Evolutionary conservation across 2,888 invertebrate genomes (phyloP).

Genomic region (Drosophila birchii): DNA sequence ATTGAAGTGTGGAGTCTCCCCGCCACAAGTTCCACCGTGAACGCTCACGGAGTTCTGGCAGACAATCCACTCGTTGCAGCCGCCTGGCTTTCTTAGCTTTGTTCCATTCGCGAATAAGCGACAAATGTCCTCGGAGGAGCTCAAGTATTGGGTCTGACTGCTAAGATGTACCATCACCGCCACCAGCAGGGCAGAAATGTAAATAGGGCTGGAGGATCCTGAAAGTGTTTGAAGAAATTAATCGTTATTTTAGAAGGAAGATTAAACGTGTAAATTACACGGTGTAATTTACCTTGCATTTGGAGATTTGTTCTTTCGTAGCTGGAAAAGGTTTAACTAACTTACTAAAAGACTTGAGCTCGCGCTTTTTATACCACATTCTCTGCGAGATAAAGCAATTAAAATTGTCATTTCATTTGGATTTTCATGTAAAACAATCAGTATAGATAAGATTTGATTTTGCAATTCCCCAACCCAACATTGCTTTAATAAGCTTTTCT

Average conservation of each 20-base stretch:
- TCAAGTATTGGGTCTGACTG: not conserved
- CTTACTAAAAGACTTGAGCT: not conserved
- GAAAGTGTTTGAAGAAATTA: not conserved
- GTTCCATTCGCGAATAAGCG: not conserved
- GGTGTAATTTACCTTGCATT: not conserved
- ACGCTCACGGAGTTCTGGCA: not conserved
- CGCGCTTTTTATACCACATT: not conserved
- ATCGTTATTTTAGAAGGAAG: not conserved
- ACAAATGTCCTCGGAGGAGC: not conserved
- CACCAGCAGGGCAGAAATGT: not conserved
- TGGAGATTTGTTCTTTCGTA: not conserved
- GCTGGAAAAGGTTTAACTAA: not conserved
- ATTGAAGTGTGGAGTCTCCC: not conserved
- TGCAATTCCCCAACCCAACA: not conserved
- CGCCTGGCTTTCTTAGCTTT: conserved; percentile 4
- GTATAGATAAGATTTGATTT: not conserved
- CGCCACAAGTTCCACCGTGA: not conserved
- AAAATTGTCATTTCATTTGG: not conserved
- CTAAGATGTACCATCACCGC: not conserved
- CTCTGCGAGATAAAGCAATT: not conserved
- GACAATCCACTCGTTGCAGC: conserved; percentile 8
- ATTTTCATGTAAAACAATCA: not conserved
- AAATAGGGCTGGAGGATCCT: not conserved
- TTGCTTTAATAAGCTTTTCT: not conserved
- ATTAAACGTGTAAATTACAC: no score